Evolutionary conservation across 2,797 vertebrate species (phyloP).

Genomic region (Phrynocephalus forsythii): DNA sequence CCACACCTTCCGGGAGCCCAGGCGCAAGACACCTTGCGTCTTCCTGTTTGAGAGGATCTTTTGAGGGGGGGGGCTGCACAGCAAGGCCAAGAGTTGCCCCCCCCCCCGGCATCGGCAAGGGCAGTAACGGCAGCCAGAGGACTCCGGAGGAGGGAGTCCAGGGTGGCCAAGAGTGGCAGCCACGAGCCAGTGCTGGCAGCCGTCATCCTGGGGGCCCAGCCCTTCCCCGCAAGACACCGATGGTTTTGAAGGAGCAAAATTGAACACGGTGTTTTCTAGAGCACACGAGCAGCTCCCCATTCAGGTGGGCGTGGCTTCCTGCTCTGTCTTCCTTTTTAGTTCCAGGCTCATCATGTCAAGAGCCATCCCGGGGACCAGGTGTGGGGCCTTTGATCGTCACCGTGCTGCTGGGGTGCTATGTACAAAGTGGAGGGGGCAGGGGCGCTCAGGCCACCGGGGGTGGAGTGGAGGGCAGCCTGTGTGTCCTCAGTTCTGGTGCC

Average conservation of each 20-base stretch:
- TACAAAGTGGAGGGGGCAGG: slow-evolving; percentile 15
- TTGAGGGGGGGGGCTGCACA: neutral
- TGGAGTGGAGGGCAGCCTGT: fast-evolving
- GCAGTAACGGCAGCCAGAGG: fast-evolving
- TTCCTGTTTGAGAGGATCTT: neutral
- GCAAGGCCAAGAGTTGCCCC: neutral
- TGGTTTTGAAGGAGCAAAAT: neutral
- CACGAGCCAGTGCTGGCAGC: fast-evolving
- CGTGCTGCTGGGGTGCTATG: slow-evolving; percentile 37
- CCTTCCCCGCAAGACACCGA: neutral
- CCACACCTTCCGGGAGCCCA: neutral
- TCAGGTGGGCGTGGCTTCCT: neutral
- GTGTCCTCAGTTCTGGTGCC: slow-evolving; percentile 86
- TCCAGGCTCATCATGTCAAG: neutral
- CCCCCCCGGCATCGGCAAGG: neutral
- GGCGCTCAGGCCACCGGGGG: slow-evolving; percentile 37
- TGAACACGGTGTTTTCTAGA: slow-evolving; percentile 44
- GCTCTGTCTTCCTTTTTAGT: neutral
- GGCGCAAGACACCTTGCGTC: neutral
- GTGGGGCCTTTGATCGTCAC: neutral
- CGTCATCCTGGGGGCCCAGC: neutral
- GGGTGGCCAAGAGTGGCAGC: neutral
- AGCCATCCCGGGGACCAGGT: neutral
- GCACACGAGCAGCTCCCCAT: fast-evolving
- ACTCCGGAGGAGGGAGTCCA: neutral